Evolutionary conservation across 2,888 invertebrate genomes (phyloP), one percentile per base, ranked within the genome.

Genomic region (Caenorhabditis sinica): DNA sequence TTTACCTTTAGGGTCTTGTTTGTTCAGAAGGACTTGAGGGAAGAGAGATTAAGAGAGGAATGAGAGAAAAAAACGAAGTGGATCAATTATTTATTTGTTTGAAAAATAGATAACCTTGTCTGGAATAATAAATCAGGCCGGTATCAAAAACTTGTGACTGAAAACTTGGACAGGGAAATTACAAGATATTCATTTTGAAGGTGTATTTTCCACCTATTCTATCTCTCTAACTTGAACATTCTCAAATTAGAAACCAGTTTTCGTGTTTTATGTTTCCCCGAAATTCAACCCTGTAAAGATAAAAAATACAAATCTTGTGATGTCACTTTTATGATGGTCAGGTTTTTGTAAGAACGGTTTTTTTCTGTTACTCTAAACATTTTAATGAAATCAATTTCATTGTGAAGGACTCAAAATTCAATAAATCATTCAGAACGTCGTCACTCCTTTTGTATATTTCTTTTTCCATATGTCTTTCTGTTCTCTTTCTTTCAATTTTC

Each of bases 41-140:
- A 40, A 60, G 45, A 61, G 33, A 61, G 40, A 63, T 49, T n/a
- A 28, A 69, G 40, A 49, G 45, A 69, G 53, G 36, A 33, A 33
- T 11, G 45, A 30, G 53, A 63, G 45, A 53, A 49, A 36, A 51
- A n/a, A 43, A 11, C 28, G n/a, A 66, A 40, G 33, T 53, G 45
- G 72, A 79, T 71, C 72, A 65, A 80, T 80, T 80, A 80, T 80
- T 80, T 72, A 72, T 80, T 72, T 56, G 56, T 63, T 51, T 61
- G 33, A 13, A 28, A 56, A 5, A 56, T 28, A 28, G 56, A 28
- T n/a, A 56, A 25, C 17, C 20, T 20, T 20, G 23, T 25, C 56
- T 28, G n/a, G 33, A 17, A 60, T 17, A n/a, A 60, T 2, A 6
- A n/a, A n/a, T n/a, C n/a, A n/a, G n/a, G n/a, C n/a, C 17, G 33